Evolutionary conservation across 2,888 invertebrate species (phyloP).

Genomic region (Melanostoma scalare): DNA sequence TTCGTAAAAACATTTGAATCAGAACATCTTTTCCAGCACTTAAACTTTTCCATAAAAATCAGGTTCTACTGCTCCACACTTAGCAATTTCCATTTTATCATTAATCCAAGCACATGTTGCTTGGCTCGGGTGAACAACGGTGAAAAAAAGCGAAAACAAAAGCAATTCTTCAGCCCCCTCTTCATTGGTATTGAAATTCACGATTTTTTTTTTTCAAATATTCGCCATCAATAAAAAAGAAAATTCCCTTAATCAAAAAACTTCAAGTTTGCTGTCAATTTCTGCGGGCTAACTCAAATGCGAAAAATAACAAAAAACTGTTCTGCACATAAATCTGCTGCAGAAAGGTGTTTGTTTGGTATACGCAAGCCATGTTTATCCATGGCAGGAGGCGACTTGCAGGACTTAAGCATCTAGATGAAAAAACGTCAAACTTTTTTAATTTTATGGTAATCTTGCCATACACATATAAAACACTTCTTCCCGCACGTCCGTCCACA

Average conservation of each 20-base stretch:
- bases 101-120: too few relatives aligned
- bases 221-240: slow-evolving; percentile 59
- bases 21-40: too few relatives aligned
- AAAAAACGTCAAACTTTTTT: slow-evolving; percentile 67
- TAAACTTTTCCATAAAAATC: too few relatives aligned
- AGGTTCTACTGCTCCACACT: too few relatives aligned
- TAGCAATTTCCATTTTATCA: too few relatives aligned
- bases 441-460: slow-evolving; percentile 72
- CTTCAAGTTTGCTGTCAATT: slow-evolving; percentile 66
- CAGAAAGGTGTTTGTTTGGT: slow-evolving; percentile 35
- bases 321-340: slow-evolving; percentile 34
- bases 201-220: slow-evolving; percentile 43
- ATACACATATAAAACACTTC: slow-evolving; percentile 36
- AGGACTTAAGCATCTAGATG: not conserved
- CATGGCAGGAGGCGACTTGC: not conserved
- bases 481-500: slow-evolving; percentile 16
- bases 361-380: slow-evolving; percentile 24
- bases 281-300: slow-evolving; percentile 36
- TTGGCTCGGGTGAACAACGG: too few relatives aligned
- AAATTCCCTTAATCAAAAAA: slow-evolving; percentile 70
- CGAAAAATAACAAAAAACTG: not conserved
- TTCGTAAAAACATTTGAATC: too few relatives aligned
- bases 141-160: not conserved
- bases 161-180: not conserved
- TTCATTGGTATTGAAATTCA: slow-evolving; percentile 1